These are phyloP conservation scores for Speoplatyrhinus poulsoni DNA, from an alignment of 2,113 vertebrate genomes.

Conservation along the genomic window DNA sequence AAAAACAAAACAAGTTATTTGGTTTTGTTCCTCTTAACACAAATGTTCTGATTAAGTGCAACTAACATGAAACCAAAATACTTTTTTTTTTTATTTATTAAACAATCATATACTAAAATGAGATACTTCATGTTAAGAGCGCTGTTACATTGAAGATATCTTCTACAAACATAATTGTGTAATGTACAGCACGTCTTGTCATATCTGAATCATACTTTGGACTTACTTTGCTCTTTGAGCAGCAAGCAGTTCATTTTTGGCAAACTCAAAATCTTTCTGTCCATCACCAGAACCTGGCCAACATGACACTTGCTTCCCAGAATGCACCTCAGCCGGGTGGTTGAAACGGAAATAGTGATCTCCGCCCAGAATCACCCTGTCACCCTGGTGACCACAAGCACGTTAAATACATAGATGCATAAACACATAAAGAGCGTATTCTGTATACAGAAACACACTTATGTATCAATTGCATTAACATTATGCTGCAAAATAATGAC, in stretches of 20 bases:
- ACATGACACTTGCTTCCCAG: conserved; percentile 72
- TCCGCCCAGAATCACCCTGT: conserved; percentile 92
- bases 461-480: too few species aligned
- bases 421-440: background rate
- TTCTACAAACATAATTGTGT: background rate
- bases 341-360: conserved; percentile 98
- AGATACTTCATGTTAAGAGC: background rate
- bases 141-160: background rate
- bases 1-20: too few species aligned
- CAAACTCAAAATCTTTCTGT: conserved; percentile 93
- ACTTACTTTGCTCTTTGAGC: conserved; percentile 89
- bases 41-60: too few species aligned
- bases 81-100: too few species aligned
- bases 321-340: conserved; percentile 89
- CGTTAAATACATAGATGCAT: background rate
- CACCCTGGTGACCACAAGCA: conserved; percentile 78
- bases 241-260: conserved; percentile 89
- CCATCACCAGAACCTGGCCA: conserved; percentile 72
- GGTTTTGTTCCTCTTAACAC: too few species aligned
- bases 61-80: too few species aligned
- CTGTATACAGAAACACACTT: background rate
- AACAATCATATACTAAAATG: too few species aligned
- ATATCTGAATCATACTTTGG: background rate
- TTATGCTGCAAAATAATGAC: background rate
- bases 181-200: background rate